A percentile compares a stretch with the other conserved stretches of the same genome.
phyloP scores from a whole-genome alignment of 2,113 vertebrate species.

The Tragelaphus scriptus region DNA sequence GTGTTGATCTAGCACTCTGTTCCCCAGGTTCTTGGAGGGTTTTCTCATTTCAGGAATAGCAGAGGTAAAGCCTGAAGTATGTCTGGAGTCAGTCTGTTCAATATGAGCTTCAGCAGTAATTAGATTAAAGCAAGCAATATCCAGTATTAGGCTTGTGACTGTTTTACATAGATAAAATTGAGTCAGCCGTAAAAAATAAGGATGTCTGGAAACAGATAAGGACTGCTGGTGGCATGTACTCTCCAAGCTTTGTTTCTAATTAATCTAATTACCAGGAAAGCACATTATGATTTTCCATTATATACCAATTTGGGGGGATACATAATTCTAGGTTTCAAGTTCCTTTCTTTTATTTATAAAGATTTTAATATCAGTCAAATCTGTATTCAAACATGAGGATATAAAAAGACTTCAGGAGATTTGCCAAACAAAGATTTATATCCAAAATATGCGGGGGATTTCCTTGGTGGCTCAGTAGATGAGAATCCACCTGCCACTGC shows the following conservation, averaged over 20 bases:
- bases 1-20: not conserved
- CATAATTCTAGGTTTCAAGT: not conserved
- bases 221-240: not conserved
- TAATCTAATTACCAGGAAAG: not conserved
- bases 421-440: not conserved
- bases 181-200: not conserved
- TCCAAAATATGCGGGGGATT: not conserved
- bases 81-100: not conserved
- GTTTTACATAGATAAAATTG: not conserved
- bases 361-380: not conserved
- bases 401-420: not conserved
- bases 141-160: not conserved
- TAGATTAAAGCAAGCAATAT: not conserved
- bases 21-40: not conserved
- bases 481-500: not conserved
- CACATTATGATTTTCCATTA: not conserved
- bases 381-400: not conserved
- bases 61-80: not conserved
- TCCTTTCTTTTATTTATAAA: not conserved
- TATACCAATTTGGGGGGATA: not conserved
- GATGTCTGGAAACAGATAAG: not conserved
- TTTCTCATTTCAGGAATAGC: not conserved
- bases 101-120: conserved; percentile 4
- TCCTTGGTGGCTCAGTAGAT: not conserved
- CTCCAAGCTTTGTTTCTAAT: not conserved